Evolutionary conservation across 2,797 vertebrate genomes (phyloP), one percentile per base, ranked within the genome.

Genomic region (Tiaroga cobitis): DNA sequence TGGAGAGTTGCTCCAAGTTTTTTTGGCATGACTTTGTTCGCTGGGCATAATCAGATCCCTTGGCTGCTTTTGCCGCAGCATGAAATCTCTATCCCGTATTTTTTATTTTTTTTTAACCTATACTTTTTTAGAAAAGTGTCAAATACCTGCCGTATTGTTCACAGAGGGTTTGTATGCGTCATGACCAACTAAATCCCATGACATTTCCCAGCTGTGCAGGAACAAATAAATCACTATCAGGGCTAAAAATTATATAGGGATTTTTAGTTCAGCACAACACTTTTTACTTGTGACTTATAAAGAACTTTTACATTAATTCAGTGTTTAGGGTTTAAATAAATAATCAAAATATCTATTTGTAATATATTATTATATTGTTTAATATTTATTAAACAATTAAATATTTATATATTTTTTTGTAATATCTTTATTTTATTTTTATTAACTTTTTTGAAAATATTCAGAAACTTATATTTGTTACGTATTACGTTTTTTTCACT

Each of bases 1-100:
- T 86, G 83, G 93, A 92, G 93, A 94, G 85, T 90, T 91, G 90
- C 90, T 92, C 91, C 87, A 83, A 89, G 80, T 54, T 88, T 80
- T 89, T 90, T 89, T 93, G 92, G 92, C 81, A 70, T 81, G 77
- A 85, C 69, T 87, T 73, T 80, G 86, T 83, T 79, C 43, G 15
- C 43, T 84, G 81, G 86, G 82, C 46, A 84, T 39, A 80, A 77
- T 83, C 67, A 26, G 73, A 21, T 78, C 82, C 67, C 81, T 54
- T 70, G 81, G n/a, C 75, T 78, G 81, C 46, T 43, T 77, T 56
- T 54, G 59, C n/a, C 3, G 37, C 39, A 59, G 37, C 43, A 37
- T 76, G 29, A 75, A 76, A 75, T 67, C 82, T 76, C 43, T 51
- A 83, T 83, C 46, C 32, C 2, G 13, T 5, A 29, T 76, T 29